Percentiles rank a stretch among this genome's conserved stretches.
phyloP scores from a whole-genome alignment of 2,888 invertebrate genomes.

The Caenorhabditis virilis region DNA sequence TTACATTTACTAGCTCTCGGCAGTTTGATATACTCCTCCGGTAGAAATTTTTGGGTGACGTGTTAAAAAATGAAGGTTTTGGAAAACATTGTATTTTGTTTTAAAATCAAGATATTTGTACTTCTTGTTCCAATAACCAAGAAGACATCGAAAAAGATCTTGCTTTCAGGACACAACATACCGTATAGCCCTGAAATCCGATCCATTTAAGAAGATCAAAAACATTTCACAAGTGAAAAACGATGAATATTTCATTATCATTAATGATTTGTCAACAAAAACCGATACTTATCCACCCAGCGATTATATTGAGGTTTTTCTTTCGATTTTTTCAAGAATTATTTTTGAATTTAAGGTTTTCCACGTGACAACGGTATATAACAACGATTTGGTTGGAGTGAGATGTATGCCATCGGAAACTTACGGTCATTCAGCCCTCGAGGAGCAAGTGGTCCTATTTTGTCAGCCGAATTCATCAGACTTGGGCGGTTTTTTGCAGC shows the following conservation, averaged over 20 bases:
- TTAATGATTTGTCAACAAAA: slow-evolving; percentile 15
- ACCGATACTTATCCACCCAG: slow-evolving; percentile 17
- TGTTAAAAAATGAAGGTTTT: too few species aligned
- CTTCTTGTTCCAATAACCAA: too few species aligned
- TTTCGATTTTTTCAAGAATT: not conserved
- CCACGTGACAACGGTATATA: slow-evolving; percentile 15
- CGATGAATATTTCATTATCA: slow-evolving; percentile 16
- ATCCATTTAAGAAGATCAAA: slow-evolving; percentile 18
- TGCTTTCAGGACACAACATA: too few species aligned
- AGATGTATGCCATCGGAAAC: slow-evolving; percentile 9
- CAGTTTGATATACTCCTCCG: too few species aligned
- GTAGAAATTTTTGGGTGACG: too few species aligned
- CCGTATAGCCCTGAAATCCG: slow-evolving; percentile 19
- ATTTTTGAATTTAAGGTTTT: slow-evolving; percentile 9
- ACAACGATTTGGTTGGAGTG: slow-evolving; percentile 39
- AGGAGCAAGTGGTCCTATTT: slow-evolving; percentile 55
- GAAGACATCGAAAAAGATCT: too few species aligned
- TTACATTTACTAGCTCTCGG: too few species aligned
- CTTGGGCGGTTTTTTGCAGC: slow-evolving; percentile 52
- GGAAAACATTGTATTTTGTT: too few species aligned
- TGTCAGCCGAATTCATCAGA: slow-evolving; percentile 62
- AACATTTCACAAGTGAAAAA: slow-evolving; percentile 19
- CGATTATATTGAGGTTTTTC: slow-evolving; percentile 17
- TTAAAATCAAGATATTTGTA: too few species aligned
- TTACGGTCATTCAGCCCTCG: slow-evolving; percentile 8